These are phyloP conservation scores for Macquaria australasica DNA, from an alignment of 2,113 vertebrate genomes.

Conservation along the genomic window DNA sequence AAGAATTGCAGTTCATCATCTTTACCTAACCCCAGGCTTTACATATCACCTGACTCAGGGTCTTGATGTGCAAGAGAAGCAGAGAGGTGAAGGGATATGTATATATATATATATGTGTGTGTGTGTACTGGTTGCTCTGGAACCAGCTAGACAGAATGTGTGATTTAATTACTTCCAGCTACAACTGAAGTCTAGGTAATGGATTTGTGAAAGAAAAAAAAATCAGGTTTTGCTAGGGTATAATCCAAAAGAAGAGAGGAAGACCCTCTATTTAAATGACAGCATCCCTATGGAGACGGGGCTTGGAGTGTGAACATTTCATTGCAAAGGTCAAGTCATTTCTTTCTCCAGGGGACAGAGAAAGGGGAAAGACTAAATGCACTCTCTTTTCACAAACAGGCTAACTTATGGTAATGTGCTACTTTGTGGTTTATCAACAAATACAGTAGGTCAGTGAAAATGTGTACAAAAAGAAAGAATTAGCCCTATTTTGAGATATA, in stretches of 20 bases:
- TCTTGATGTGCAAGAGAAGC: slow-evolving; percentile 11
- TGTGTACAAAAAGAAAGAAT: neutral
- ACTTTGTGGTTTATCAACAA: neutral
- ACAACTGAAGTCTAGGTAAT: neutral
- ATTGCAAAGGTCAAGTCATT: neutral
- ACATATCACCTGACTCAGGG: slow-evolving; percentile 20
- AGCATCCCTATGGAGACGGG: neutral
- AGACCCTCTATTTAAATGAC: neutral
- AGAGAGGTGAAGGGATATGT: neutral
- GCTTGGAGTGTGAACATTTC: neutral
- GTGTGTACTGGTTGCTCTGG: neutral
- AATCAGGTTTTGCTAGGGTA: neutral
- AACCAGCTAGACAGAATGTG: neutral
- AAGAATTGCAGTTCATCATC: neutral
- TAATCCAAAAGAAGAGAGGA: neutral
- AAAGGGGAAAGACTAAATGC: neutral
- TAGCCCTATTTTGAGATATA: neutral
- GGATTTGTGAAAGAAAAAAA: neutral
- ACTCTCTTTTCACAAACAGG: neutral
- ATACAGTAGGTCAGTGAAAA: neutral
- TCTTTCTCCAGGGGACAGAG: neutral
- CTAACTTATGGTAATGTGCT: neutral
- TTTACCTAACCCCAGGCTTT: neutral
- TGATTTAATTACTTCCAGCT: neutral
- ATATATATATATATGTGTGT: too few species aligned